Evolutionary conservation across 2,113 vertebrate species (phyloP).

Genomic region (Aegithalos caudatus): DNA sequence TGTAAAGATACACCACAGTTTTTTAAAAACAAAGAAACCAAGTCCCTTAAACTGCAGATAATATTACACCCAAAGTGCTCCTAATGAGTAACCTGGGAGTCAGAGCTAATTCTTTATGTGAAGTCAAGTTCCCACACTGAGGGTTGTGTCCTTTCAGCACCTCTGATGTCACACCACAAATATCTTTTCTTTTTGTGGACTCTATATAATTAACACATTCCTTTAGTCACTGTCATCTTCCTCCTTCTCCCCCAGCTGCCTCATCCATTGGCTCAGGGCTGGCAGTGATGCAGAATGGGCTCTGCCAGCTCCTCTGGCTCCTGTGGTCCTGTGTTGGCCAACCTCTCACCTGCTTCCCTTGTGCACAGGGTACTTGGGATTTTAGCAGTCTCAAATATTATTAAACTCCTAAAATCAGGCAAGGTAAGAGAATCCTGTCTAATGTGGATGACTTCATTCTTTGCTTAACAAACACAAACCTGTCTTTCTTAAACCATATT

Average conservation of each 20-base stretch:
- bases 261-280: not conserved
- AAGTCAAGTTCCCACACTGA: not conserved
- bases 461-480: not conserved
- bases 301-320: not conserved
- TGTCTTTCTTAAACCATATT: not conserved
- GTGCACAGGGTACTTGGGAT: too few relatives aligned
- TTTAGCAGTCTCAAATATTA: not conserved
- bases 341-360: not conserved
- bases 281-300: rapidly evolving
- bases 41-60: not conserved
- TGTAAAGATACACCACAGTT: not conserved
- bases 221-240: not conserved
- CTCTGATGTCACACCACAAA: not conserved
- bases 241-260: too few relatives aligned
- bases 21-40: not conserved
- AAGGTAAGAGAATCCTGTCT: not conserved
- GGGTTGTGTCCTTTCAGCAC: not conserved
- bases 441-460: too few relatives aligned
- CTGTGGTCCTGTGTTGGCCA: not conserved
- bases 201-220: not conserved
- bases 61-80: not conserved
- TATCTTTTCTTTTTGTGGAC: not conserved
- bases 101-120: not conserved
- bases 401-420: not conserved
- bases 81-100: not conserved